Evolutionary conservation across 2,888 invertebrate species (phyloP).

Genomic region (Mesochorus sp.): DNA sequence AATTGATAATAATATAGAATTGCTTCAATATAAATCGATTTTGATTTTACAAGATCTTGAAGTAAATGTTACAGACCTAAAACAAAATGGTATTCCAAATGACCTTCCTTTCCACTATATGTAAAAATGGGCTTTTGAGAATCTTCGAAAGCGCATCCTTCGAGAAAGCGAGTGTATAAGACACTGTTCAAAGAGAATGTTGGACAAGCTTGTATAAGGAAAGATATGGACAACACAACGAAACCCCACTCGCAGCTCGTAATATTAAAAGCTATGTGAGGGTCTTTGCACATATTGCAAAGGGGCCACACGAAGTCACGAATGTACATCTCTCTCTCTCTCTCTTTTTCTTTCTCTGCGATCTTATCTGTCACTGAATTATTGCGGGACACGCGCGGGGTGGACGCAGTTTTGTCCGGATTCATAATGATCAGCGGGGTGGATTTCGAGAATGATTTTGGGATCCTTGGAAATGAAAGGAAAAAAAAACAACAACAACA

Average conservation of each 20-base stretch:
- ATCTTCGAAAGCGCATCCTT: constrained; percentile 15
- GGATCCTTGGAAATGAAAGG: constrained; percentile 40
- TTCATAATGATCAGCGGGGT: constrained; percentile 65
- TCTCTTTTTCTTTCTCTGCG: too few relatives aligned
- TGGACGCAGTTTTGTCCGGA: constrained; percentile 55
- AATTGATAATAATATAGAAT: too few relatives aligned
- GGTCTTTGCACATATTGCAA: constrained; percentile 56
- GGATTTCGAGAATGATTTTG: constrained; percentile 62
- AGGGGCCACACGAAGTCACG: constrained; percentile 24
- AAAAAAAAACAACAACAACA: constrained; percentile 15
- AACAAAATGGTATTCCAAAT: too few relatives aligned
- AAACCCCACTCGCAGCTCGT: constrained; percentile 24
- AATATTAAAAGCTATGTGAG: constrained; percentile 53
- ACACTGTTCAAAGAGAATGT: constrained; percentile 21
- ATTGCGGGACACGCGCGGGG: constrained; percentile 58
- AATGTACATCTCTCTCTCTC: too few relatives aligned
- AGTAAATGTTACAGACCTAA: too few relatives aligned
- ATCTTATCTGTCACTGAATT: constrained; percentile 64
- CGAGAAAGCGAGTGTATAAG: neutral
- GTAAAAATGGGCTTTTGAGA: too few relatives aligned
- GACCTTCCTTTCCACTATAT: too few relatives aligned
- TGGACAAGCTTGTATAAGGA: constrained; percentile 32
- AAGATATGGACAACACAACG: constrained; percentile 14
- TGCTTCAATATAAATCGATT: too few relatives aligned
- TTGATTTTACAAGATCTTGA: too few relatives aligned